Evolutionary conservation across 2,888 invertebrate species (phyloP).

Genomic region (Agrochola lychnidis): DNA sequence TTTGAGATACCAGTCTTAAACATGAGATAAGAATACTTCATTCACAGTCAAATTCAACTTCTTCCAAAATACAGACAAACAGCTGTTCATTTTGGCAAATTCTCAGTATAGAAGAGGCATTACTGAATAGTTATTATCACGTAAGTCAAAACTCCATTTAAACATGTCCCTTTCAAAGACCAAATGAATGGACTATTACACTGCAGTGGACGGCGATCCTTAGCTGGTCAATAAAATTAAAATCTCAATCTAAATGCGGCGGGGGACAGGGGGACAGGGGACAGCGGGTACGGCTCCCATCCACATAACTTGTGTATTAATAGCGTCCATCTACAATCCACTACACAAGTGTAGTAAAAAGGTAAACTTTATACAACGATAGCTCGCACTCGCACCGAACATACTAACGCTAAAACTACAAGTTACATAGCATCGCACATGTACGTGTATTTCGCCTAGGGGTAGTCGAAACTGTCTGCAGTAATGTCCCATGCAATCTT

Average conservation of each 20-base stretch:
- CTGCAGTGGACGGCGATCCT: constrained; percentile 16
- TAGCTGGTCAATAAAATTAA: constrained; percentile 39
- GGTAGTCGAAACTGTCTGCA: background rate
- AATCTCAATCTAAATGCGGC: constrained; percentile 54
- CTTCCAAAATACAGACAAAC: background rate
- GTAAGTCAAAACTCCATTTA: background rate
- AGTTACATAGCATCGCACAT: background rate
- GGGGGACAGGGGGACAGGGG: background rate
- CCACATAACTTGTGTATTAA: constrained; percentile 49
- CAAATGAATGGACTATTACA: constrained; percentile 37
- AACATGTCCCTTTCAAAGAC: background rate
- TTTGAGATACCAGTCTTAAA: too few relatives aligned
- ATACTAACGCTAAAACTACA: background rate
- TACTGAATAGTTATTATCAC: background rate
- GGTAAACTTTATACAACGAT: background rate
- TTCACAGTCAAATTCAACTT: too few relatives aligned
- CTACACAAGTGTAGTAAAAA: background rate
- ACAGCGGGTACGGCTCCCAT: constrained; percentile 12
- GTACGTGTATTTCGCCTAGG: background rate
- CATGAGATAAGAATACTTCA: too few relatives aligned
- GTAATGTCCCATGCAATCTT: too few relatives aligned
- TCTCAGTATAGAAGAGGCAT: background rate
- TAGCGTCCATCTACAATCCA: constrained; percentile 13
- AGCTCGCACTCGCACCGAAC: background rate
- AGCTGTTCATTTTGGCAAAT: background rate